Evolutionary conservation across 2,113 vertebrate genomes (phyloP).

Genomic region (Burhinus oedicnemus): DNA sequence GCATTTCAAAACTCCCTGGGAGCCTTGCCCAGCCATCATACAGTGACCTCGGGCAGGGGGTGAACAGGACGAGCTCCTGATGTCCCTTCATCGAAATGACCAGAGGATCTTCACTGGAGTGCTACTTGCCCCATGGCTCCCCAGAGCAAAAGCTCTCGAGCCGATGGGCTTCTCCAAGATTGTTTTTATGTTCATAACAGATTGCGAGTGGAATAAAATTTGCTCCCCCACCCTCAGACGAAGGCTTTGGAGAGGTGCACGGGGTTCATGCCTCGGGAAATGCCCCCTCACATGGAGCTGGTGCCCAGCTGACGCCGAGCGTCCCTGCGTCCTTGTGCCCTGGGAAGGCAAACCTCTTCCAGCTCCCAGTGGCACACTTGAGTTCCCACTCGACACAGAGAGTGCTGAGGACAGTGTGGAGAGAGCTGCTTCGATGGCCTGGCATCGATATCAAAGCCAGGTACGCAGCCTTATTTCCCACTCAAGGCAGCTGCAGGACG

Average conservation of each 20-base stretch:
- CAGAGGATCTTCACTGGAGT: fast-evolving
- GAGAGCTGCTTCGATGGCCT: neutral
- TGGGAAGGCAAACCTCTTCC: neutral
- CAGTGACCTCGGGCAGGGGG: fast-evolving
- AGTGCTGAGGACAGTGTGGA: fast-evolving
- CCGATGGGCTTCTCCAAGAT: neutral
- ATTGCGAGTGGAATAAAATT: neutral
- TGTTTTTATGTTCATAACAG: neutral
- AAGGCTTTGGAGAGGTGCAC: neutral
- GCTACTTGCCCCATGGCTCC: fast-evolving
- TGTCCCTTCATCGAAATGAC: neutral
- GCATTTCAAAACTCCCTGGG: neutral
- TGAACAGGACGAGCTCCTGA: neutral
- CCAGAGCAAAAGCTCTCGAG: neutral
- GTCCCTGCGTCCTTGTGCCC: fast-evolving
- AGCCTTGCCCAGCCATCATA: neutral
- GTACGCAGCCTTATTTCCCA: neutral
- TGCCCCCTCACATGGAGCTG: fast-evolving
- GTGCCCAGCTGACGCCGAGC: neutral
- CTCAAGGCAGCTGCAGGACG: neutral
- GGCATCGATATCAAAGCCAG: neutral
- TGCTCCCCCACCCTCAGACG: fast-evolving
- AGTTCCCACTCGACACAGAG: neutral
- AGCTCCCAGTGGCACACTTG: fast-evolving
- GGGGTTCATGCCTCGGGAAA: neutral